Evolutionary conservation across 1,140 invertebrate species (phyloP).

Genomic region (Augochlora pura): DNA sequence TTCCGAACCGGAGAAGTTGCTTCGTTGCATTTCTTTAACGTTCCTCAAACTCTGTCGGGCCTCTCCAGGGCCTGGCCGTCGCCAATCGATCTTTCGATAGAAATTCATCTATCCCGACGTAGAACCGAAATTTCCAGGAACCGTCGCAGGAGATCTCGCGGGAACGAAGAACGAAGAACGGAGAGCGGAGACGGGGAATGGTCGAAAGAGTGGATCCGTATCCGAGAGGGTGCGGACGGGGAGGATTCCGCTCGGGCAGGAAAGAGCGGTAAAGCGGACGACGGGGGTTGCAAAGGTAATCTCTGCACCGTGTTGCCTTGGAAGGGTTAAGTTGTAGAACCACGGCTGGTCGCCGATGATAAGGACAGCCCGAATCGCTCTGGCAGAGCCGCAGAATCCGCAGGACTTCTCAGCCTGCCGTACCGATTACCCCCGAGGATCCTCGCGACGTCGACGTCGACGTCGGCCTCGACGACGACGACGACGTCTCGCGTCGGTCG

Average conservation of each 20-base stretch:
- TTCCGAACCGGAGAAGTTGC: too few species aligned
- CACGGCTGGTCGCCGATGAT: constrained; percentile 74
- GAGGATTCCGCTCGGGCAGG: constrained; percentile 6
- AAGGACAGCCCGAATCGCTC: constrained; percentile 70
- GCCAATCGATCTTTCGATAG: too few species aligned
- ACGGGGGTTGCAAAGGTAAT: constrained; percentile 68
- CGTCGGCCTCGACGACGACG: not conserved
- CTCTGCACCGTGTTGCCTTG: constrained; percentile 65
- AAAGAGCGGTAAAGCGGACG: constrained; percentile 5
- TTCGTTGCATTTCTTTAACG: too few species aligned
- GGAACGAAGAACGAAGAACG: not conserved
- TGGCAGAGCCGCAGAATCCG: constrained; percentile 73
- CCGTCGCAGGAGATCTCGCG: too few species aligned
- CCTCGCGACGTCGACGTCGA: constrained; percentile 42
- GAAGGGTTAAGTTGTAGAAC: constrained; percentile 78
- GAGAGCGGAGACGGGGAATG: not conserved
- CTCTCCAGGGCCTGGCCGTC: too few species aligned
- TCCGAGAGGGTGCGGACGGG: not conserved
- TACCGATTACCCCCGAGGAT: constrained; percentile 58
- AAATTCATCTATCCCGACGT: too few species aligned
- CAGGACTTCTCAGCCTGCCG: constrained; percentile 58
- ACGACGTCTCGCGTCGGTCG: constrained; percentile 35
- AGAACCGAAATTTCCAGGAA: too few species aligned
- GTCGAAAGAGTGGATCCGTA: constrained; percentile 16
- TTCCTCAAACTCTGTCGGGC: too few species aligned